Evolutionary conservation across 2,113 vertebrate species (phyloP), one percentile per base, ranked within the genome.

Genomic region (Mesocricetus auratus): DNA sequence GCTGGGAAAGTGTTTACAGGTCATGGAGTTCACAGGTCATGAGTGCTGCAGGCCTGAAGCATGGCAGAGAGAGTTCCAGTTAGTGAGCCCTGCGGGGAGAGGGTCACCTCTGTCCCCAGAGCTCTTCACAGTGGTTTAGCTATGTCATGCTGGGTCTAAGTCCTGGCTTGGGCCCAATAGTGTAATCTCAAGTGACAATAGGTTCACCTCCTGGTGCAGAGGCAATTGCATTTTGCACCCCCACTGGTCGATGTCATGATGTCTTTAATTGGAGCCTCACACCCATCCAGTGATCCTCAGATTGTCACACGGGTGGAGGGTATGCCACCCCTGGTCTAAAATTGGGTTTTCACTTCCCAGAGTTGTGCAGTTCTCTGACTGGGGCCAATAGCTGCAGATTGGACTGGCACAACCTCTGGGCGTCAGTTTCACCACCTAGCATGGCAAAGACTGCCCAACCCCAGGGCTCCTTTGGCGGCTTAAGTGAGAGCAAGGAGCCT

Each of bases 371-470:
- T 11, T 11, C 29, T 68, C 75, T 7, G 3, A 53, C 17, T 26
- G 1, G 58, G 75, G 24, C 33, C 68, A 88, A 3, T 13, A 4
- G 21, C 58, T 56, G 19, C 0, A 50, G 45, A 31, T 66, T 60
- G 73, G 26, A 10, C 6, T 0, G 13, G 36, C 53, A 3, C 5
- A 2, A 39, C 2, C 0, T 2, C 29, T n/a, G 62, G 4, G 1
- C 0, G 26, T 82, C 24, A 0, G 15, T 68, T 71, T 86, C 42
- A 42, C 45, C 66, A 26, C 56, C 29, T 73, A 81, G 71, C 33
- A 68, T 7, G 12, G 56, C 62, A 42, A 56, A 33, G 77, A 39
- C 36, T 24, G 31, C 12, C 0, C 26, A 7, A 5, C 21, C 29
- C 50, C 21, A 15, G 62, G 39, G 26, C 0, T 22, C 10, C 1